These are phyloP conservation scores for Hypothenemus hampei DNA, from an alignment of 1,140 invertebrate genomes.

Conservation along the genomic window DNA sequence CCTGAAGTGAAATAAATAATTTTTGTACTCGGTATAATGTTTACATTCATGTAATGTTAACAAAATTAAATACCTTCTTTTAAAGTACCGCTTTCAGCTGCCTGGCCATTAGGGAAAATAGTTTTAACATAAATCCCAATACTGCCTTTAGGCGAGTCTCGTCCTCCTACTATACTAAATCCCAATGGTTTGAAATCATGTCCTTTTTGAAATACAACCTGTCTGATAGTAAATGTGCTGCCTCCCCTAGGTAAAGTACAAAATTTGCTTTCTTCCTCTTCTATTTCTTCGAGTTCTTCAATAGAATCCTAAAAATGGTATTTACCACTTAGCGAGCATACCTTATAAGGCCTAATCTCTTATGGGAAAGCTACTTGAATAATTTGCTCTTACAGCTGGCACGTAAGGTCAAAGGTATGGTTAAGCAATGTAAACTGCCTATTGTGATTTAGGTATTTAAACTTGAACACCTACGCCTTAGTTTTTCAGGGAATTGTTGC, in stretches of 20 bases:
- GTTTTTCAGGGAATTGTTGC: conserved; percentile 6
- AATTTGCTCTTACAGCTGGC: conserved; percentile 6
- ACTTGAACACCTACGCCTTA: conserved; percentile 12
- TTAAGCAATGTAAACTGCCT: conserved; percentile 2
- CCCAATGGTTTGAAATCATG: conserved; percentile 79
- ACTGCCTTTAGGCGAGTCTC: conserved; percentile 81
- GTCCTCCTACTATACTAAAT: conserved; percentile 88
- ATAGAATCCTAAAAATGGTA: conserved; percentile 38
- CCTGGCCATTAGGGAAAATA: conserved; percentile 81
- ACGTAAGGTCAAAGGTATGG: conserved; percentile 12
- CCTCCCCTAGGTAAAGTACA: conserved; percentile 47
- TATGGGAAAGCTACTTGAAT: background rate
- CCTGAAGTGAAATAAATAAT: conserved; percentile 54
- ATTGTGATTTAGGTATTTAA: conserved; percentile 9
- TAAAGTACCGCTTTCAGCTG: conserved; percentile 76
- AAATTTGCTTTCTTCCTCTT: conserved; percentile 48
- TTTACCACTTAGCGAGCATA: no score
- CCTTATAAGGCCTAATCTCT: no score
- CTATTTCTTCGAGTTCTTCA: conserved; percentile 41
- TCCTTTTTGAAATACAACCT: conserved; percentile 65
- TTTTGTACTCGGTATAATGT: background rate
- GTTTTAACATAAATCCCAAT: conserved; percentile 90
- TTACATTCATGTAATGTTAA: background rate
- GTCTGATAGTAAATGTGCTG: conserved; percentile 48
- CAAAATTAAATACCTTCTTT: conserved; percentile 64